Evolutionary conservation across 1,140 invertebrate genomes (phyloP).

Genomic region (Arion vulgaris): DNA sequence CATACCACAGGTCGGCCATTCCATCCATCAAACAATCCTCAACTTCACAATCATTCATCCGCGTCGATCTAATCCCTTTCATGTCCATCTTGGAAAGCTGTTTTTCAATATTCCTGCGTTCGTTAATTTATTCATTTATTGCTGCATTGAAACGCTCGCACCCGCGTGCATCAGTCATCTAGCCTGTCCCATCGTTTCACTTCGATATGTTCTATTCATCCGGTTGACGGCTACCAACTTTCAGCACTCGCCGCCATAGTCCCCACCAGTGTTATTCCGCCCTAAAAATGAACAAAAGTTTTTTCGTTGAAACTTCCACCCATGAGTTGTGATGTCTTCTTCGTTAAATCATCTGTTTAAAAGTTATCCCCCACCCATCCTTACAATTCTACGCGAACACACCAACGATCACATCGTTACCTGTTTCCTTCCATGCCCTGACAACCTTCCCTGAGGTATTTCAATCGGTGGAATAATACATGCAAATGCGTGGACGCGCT

Average conservation of each 20-base stretch:
- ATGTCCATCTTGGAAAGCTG: neutral
- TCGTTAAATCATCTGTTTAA: neutral
- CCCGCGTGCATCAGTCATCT: neutral
- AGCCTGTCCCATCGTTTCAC: neutral
- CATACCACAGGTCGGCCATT: neutral
- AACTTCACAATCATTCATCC: neutral
- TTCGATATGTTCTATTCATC: neutral
- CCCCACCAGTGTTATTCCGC: neutral
- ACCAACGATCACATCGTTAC: neutral
- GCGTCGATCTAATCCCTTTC: constrained; percentile 12
- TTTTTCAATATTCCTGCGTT: constrained; percentile 5
- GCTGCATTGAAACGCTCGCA: neutral
- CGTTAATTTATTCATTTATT: constrained; percentile 22
- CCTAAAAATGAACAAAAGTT: neutral
- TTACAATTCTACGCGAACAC: neutral
- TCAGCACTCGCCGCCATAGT: neutral
- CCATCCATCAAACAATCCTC: neutral
- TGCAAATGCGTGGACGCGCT: neutral
- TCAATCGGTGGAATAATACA: constrained; percentile 8
- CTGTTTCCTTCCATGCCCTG: neutral
- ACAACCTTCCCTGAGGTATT: neutral
- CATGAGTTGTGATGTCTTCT: neutral
- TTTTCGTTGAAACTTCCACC: neutral
- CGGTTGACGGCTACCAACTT: neutral
- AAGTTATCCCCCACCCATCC: neutral